Evolutionary conservation across 1,140 invertebrate species (phyloP).

Genomic region (Camponotus pennsylvanicus): DNA sequence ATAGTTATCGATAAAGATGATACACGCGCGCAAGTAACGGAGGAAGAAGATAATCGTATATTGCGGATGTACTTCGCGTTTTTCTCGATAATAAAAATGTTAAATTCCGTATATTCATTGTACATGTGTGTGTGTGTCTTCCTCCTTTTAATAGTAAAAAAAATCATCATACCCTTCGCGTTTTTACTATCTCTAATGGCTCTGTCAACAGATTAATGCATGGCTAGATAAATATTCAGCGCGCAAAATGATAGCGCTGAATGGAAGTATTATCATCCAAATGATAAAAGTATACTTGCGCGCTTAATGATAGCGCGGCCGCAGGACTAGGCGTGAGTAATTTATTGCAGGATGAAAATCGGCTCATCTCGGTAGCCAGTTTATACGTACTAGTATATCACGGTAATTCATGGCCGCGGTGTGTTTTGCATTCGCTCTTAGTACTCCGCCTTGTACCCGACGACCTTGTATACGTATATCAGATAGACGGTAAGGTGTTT

Average conservation of each 20-base stretch:
- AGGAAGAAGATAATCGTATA: constrained; percentile 27
- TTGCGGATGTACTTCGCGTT: constrained; percentile 2
- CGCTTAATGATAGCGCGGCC: background rate
- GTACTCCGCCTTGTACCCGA: constrained; percentile 3
- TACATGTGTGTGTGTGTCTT: too few relatives aligned
- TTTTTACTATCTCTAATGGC: background rate
- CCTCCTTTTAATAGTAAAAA: background rate
- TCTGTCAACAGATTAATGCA: background rate
- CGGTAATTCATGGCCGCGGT: constrained; percentile 59
- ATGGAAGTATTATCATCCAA: background rate
- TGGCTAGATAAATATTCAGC: constrained; percentile 22
- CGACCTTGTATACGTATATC: constrained; percentile 4
- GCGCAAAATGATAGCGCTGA: background rate
- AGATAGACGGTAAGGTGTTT: constrained; percentile 37
- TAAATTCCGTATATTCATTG: background rate
- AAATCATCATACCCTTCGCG: background rate
- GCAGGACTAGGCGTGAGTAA: constrained; percentile 6
- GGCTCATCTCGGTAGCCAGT: constrained; percentile 43
- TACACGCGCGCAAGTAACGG: constrained; percentile 45
- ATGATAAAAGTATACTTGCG: background rate
- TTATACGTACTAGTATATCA: constrained; percentile 56
- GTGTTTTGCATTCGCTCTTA: constrained; percentile 42
- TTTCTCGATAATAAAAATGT: constrained; percentile 39
- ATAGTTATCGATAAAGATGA: constrained; percentile 67
- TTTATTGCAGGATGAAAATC: constrained; percentile 47